Evolutionary conservation across 2,797 vertebrate genomes (phyloP), one percentile per base, ranked within the genome.

Genomic region (Moxostoma hubbsi): DNA sequence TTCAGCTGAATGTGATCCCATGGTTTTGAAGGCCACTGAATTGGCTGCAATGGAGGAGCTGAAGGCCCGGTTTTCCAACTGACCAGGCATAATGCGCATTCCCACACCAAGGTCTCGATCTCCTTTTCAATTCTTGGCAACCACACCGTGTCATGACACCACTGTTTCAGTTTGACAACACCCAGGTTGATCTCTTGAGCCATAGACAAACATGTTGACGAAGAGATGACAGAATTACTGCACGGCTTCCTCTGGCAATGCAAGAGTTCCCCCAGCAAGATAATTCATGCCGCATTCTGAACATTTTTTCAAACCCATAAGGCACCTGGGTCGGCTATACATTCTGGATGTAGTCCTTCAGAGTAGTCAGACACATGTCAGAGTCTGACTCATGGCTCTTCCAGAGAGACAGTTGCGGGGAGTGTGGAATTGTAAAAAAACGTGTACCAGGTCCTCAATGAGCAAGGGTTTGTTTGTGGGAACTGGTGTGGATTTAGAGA

Each of bases 311-410:
- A 54, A 43, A 36, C 2, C 24, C 13, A 8, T 15, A 18, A 69
- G 12, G 67, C 67, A 69, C 53, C 67, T 43, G 24, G 11, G 54
- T 69, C n/a, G 12, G 36, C 67, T 24, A 15, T 69, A 12, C 67
- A 43, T 36, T 36, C 36, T 36, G 36, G 2, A 36, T 36, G 36
- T 36, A 5, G 36, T 36, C 36, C 36, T 36, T 36, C 36, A 36
- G 36, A 36, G 36, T 36, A 36, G 3, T 36, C 36, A 36, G 36
- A 36, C 36, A 3, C 36, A 5, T 36, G 36, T 5, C 36, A 36
- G 36, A 36, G 36, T 3, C 36, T 36, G 36, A 36, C 36, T 4
- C 36, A 36, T 5, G 4, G 36, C 3, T 36, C 36, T 36, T 36
- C 36, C 36, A 36, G 36, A 36, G 36, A 5, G 36, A 36, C 36